A percentile compares a stretch with the other conserved stretches of the same genome.
phyloP scores from a whole-genome alignment of 2,888 invertebrate genomes.

The Lasioglossum morio region DNA sequence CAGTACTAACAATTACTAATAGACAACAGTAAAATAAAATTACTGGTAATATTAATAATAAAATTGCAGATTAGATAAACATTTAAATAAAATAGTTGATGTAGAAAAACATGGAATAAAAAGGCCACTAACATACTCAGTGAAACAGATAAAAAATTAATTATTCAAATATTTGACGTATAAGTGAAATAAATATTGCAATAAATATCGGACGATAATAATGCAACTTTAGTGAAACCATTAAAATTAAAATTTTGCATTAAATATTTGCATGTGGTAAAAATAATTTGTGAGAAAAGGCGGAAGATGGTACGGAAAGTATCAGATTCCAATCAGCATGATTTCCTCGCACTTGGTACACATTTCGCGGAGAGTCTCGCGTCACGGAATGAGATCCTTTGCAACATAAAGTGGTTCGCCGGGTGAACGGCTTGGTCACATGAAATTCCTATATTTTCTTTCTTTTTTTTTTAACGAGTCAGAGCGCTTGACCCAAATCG shows the following conservation, averaged over 20 bases:
- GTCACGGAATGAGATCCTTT: conserved; percentile 32
- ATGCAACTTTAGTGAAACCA: not conserved
- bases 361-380: conserved; percentile 17
- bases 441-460: conserved; percentile 51
- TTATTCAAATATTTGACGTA: not conserved
- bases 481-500: conserved; percentile 60
- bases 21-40: not conserved
- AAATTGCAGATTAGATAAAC: not conserved
- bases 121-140: not conserved
- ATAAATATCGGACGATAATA: not conserved
- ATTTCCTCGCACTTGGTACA: not conserved
- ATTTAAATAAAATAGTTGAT: not conserved
- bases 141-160: not conserved
- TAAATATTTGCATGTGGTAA: not conserved
- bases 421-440: conserved; percentile 46
- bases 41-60: not conserved
- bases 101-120: not conserved
- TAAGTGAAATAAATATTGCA: not conserved
- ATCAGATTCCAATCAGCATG: conserved; percentile 5
- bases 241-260: not conserved
- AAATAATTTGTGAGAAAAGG: not conserved
- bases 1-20: not conserved
- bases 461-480: conserved; percentile 40
- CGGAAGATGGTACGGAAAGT: not conserved
- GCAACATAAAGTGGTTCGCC: conserved; percentile 47